Evolutionary conservation across 1,140 invertebrate species (phyloP).

Genomic region (Chironomus tepperi): DNA sequence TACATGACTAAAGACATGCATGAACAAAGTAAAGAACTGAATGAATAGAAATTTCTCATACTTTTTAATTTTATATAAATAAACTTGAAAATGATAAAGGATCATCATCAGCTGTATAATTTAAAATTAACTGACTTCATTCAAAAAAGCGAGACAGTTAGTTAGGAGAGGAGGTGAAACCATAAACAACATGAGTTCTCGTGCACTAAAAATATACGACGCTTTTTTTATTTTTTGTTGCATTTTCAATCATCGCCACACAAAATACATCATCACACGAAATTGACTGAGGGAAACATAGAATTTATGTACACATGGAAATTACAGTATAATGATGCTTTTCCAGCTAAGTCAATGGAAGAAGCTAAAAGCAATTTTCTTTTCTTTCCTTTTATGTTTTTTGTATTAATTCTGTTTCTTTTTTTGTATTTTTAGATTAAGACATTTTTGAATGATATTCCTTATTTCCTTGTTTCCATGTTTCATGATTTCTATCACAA

Average conservation of each 20-base stretch:
- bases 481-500: no score
- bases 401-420: no score
- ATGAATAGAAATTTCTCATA: background rate
- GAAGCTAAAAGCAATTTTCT: no score
- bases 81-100: background rate
- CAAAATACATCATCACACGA: background rate
- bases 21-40: background rate
- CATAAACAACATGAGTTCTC: background rate
- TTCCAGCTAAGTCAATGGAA: no score
- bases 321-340: no score
- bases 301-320: no score
- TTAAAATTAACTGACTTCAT: background rate
- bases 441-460: no score
- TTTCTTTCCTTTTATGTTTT: no score
- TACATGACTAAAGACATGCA: background rate
- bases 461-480: no score
- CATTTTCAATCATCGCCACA: background rate
- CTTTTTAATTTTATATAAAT: background rate
- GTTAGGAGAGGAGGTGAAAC: background rate
- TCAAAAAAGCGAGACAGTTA: background rate
- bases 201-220: background rate
- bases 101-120: constrained; percentile 12
- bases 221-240: background rate
- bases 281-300: no score
- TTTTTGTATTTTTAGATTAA: no score